Evolutionary conservation across 2,113 vertebrate genomes (phyloP).

Genomic region (Podarcis raffonei): DNA sequence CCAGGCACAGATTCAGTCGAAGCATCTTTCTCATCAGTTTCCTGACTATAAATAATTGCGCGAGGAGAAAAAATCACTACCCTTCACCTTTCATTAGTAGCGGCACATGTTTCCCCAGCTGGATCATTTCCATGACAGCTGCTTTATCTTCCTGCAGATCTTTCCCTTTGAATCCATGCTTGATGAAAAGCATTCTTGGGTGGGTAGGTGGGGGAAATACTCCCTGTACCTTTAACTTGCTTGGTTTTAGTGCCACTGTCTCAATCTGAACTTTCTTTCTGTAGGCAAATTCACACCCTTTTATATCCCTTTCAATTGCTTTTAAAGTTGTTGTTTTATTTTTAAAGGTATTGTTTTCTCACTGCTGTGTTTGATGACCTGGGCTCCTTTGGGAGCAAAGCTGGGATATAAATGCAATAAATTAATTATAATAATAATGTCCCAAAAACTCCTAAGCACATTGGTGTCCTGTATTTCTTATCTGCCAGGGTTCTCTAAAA

Average conservation of each 20-base stretch:
- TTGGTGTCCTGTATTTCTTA: too few relatives aligned
- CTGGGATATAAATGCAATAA: too few relatives aligned
- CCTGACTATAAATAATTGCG: conserved; percentile 6
- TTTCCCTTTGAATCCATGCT: conserved; percentile 3
- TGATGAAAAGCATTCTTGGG: neutral
- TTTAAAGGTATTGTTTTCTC: too few relatives aligned
- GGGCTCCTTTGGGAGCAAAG: too few relatives aligned
- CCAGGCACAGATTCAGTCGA: neutral
- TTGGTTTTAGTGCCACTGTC: neutral
- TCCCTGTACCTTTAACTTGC: neutral
- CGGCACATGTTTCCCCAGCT: conserved; percentile 16
- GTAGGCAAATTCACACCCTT: too few relatives aligned
- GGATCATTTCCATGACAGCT: conserved; percentile 25
- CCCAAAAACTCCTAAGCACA: neutral
- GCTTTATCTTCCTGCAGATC: conserved; percentile 33
- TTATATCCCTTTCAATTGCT: too few relatives aligned
- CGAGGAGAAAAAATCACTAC: neutral
- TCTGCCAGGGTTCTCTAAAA: neutral
- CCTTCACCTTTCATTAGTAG: conserved; percentile 40
- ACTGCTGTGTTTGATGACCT: too few relatives aligned
- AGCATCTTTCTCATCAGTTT: conserved; percentile 1
- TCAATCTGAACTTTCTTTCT: neutral
- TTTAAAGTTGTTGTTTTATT: too few relatives aligned
- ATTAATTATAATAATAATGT: too few relatives aligned
- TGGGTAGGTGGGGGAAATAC: neutral